Conservation (phyloP, 2,797 vertebrate genomes). For the Gymnothorax reevesii region DNA sequence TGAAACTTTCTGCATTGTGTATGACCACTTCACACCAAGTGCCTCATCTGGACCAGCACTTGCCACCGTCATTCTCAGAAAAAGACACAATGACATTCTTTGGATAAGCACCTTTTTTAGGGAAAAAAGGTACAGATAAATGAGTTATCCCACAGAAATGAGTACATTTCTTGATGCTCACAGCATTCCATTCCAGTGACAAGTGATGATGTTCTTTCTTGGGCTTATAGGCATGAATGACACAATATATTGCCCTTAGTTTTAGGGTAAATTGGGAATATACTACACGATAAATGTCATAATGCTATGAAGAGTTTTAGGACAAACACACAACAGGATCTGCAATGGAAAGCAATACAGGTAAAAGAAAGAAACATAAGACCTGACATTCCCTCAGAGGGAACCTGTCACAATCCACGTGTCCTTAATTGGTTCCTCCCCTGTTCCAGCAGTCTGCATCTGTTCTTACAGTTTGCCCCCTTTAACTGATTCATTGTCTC, state of each 20-base stretch:
- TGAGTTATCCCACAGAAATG: no score
- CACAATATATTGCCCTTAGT: background rate
- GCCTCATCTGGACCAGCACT: background rate
- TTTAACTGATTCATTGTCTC: no score
- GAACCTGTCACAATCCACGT: background rate
- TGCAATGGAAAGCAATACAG: background rate
- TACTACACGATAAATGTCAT: background rate
- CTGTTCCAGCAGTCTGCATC: no score
- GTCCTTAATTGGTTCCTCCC: no score
- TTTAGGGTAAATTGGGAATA: background rate
- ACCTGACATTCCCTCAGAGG: background rate
- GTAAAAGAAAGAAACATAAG: background rate
- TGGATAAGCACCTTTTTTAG: no score
- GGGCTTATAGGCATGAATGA: background rate
- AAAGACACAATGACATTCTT: no score
- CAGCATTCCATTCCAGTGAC: no score
- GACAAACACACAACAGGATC: background rate
- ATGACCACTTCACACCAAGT: background rate
- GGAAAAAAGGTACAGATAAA: no score
- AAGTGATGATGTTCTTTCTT: no score
- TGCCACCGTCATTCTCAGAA: no score
- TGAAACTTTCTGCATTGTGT: background rate
- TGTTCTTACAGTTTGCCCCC: no score
- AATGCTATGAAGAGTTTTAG: background rate
- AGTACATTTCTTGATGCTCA: no score